These are phyloP conservation scores for Andrena hattorfiana DNA, from an alignment of 2,888 invertebrate species.

Conservation along the genomic window DNA sequence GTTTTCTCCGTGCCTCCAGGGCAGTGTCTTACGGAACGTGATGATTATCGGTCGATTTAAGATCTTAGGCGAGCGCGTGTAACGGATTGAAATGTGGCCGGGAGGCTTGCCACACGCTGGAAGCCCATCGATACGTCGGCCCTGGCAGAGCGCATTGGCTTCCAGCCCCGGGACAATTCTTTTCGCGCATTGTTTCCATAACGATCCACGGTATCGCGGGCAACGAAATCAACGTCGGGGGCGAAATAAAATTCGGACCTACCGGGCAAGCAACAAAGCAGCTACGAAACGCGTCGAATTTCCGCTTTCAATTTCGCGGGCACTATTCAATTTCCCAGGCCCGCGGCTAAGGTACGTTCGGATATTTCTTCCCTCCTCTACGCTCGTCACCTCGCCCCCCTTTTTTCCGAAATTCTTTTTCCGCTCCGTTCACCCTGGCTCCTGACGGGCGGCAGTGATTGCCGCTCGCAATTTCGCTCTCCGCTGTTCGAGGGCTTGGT, in stretches of 20 bases:
- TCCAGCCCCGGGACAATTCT: constrained; percentile 15
- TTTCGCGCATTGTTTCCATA: constrained; percentile 29
- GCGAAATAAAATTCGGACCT: constrained; percentile 62
- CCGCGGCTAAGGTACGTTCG: constrained; percentile 71
- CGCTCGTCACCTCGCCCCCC: constrained; percentile 13
- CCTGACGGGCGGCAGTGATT: constrained; percentile 57
- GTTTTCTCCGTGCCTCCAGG: background rate
- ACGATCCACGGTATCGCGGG: constrained; percentile 26
- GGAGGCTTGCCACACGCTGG: background rate
- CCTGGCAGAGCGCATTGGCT: constrained; percentile 1
- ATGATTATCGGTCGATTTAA: constrained; percentile 15
- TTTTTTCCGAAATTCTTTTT: constrained; percentile 32
- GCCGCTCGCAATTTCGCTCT: constrained; percentile 67
- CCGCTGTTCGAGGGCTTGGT: constrained; percentile 48
- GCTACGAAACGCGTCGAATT: constrained; percentile 77
- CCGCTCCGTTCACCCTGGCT: constrained; percentile 20
- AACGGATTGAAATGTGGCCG: constrained; percentile 12
- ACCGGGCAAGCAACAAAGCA: constrained; percentile 70
- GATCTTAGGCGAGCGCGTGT: background rate
- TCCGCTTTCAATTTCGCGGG: constrained; percentile 79
- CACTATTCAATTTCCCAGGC: constrained; percentile 82
- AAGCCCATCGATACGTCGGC: constrained; percentile 32
- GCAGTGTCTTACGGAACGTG: constrained; percentile 1
- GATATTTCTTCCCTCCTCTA: constrained; percentile 60
- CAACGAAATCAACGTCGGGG: constrained; percentile 45